Base-by-base conservation (phyloP, 2,113 vertebrate species). In the Tricholaema leucomelas region DNA sequence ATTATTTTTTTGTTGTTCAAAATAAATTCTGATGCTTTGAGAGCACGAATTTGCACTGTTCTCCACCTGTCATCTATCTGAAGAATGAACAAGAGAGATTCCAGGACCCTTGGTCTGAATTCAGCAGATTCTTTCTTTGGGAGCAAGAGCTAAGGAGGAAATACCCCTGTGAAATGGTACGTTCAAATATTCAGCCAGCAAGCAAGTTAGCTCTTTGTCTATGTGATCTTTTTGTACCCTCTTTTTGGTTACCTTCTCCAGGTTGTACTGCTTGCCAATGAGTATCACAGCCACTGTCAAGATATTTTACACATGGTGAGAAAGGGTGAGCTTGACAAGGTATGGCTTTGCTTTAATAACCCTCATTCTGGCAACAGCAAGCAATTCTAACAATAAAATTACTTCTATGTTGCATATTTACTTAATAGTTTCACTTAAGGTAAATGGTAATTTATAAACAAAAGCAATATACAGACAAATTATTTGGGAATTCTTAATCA, bases 201-300 rank as follows among this genome's bases (percentile, higher is more conserved):
- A 77, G 31, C 4, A 10, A 60, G 30, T 70, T n/a, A 65, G 9
- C 30, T 81, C 69, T 80, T 84, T 59, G 11, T 2, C 46, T 16
- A 17, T 40, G 16, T 55, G 33, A 76, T 44, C 28, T 63, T 75
- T 48, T 55, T 55, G 25, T 71, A 44, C 27, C 33, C 11, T 61
- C 60, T 78, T 81, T 83, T 87, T 88, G 33, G 69, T 91, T 58
- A 18, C 64, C 38, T 70, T 89, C 61, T 77, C 46, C 75, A 98
- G 97, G 85, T 97, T 84, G 44, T 55, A 30, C 85, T 92, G 46
- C 85, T 98, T 61, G 94, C 90, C 59, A 93, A 94, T 35, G 93
- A 96, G 40, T 98, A 97, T 86, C 95, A 65, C 69, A 96, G 73
- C 74, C 92, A 97, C n/a, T 98, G 97, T 54, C 97, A 95, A 92